A percentile compares a stretch with the other conserved stretches of the same genome.
Evolutionary conservation across 2,113 vertebrate species (phyloP).

Genomic region (Collichthys lucidus): DNA sequence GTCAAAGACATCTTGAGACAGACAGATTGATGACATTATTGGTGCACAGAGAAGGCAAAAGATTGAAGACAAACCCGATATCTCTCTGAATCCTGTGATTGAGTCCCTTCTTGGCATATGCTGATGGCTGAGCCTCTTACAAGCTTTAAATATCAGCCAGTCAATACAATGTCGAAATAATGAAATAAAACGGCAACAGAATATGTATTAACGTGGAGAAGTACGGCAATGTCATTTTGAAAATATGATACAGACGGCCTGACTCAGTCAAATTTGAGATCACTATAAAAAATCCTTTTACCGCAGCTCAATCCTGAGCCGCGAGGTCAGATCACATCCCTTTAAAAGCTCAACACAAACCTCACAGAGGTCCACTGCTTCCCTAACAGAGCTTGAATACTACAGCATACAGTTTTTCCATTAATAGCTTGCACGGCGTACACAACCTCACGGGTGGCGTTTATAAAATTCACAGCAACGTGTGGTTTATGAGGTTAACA

Average conservation of each 20-base stretch:
- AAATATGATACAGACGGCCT: slow-evolving; percentile 74
- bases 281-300: slow-evolving; percentile 70
- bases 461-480: slow-evolving; percentile 20
- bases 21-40: slow-evolving; percentile 52
- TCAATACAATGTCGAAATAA: slow-evolving; percentile 68
- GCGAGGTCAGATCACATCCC: slow-evolving; percentile 61
- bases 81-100: slow-evolving; percentile 59
- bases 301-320: slow-evolving; percentile 67
- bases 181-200: slow-evolving; percentile 57
- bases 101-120: slow-evolving; percentile 44
- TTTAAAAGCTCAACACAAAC: slow-evolving; percentile 39
- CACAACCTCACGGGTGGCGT: slow-evolving; percentile 4
- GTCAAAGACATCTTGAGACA: slow-evolving; percentile 4
- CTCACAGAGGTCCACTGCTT: not conserved
- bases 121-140: slow-evolving; percentile 40
- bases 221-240: slow-evolving; percentile 66
- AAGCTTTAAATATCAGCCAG: slow-evolving; percentile 73
- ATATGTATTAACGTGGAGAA: slow-evolving; percentile 55
- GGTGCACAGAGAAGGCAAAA: slow-evolving; percentile 37
- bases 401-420: not conserved
- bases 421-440: not conserved
- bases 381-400: slow-evolving; percentile 12
- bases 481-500: slow-evolving; percentile 28
- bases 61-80: slow-evolving; percentile 65
- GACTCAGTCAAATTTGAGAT: slow-evolving; percentile 75